Evolutionary conservation across 2,888 invertebrate species (phyloP), one percentile per base, ranked within the genome.

Genomic region (Cantharis lateralis): DNA sequence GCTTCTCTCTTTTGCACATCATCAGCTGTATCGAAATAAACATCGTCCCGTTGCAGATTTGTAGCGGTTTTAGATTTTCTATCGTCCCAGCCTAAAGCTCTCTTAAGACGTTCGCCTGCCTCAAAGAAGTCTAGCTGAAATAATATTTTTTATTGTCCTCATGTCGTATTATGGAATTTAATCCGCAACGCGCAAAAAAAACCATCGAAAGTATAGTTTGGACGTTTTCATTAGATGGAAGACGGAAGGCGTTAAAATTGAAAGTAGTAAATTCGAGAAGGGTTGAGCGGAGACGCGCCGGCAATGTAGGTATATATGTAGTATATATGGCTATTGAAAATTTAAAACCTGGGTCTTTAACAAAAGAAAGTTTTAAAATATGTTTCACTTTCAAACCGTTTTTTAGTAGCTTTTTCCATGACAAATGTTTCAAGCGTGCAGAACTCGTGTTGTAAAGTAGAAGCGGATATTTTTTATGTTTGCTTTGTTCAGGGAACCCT

Each of bases 11-110:
- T 86, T 85, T 85, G 85, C 86, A 85, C 87, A 86, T 86, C 86
- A 87, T 86, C 86, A 87, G 86, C 87, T 86, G 86, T 84, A 80
- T 82, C 77, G 81, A 82, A 48, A 85, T 84, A 85, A 85, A 85
- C 84, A 84, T 79, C 74, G 72, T 80, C 77, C 74, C 18, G 48
- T 76, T 62, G 77, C 78, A 72, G 75, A 82, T 80, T 81, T 77
- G 80, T 78, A 78, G 70, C 80, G 81, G 75, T 74, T 69, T 74
- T 24, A 72, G 71, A 78, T 82, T 81, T 80, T 81, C 79, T 82
- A 78, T 80, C 69, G 62, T 74, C 16, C 71, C 24, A 66, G 80
- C 79, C 81, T 78, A 63, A 69, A 79, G 79, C 79, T 80, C 77
- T 78, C 72, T 75, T 74, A 80, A 78, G 82, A 82, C 83, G 64